Base-by-base conservation (phyloP, 2,113 vertebrate species). In the Gavialis gangeticus region DNA sequence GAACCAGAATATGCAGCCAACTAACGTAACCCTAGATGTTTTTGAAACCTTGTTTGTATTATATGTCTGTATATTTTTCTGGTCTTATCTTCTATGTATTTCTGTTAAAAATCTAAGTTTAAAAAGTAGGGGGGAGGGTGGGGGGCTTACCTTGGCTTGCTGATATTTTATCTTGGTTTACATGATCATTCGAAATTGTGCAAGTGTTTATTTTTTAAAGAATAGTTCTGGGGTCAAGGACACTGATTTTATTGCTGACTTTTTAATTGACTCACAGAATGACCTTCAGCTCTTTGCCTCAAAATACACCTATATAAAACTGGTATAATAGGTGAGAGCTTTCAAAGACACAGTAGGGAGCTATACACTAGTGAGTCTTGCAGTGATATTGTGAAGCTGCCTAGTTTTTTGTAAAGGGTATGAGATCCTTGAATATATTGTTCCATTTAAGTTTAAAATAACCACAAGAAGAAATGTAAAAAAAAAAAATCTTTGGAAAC, bases 371-470 rank as follows among this genome's bases (percentile, higher is more conserved):
- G 63, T 25, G 5, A 82, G 90, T 24, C 2, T 56, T 19, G 11
- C 6, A 69, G 25, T 0, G 0, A 12, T 21, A 28, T 37, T 55
- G 24, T 0, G 0, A 83, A 89, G 1, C 19, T 78, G 79, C 37
- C 19, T 87, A 17, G 30, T 24, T 56, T 2, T 13, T 67, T 87
- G 5, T 14, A 62, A 37, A 71, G 30, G 37, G 67, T 10, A 87
- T 83, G 89, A 59, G 54, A 34, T 62, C 90, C 12, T 63, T 78
- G 4, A 10, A 12, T 34, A 69, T 37, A n/a, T 5, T 55, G 6
- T 84, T 25, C 12, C 73, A 21, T 91, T 30, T 1, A 15, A n/a
- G 4, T 56, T 15, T 62, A 82, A 64, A 91, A 62, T 2, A 0
- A 80, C 67, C 24, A 17, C 57, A 64, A 64, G 46, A 71, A 71